phyloP scores from a whole-genome alignment of 2,113 vertebrate species.

The Accipiter virgatus region DNA sequence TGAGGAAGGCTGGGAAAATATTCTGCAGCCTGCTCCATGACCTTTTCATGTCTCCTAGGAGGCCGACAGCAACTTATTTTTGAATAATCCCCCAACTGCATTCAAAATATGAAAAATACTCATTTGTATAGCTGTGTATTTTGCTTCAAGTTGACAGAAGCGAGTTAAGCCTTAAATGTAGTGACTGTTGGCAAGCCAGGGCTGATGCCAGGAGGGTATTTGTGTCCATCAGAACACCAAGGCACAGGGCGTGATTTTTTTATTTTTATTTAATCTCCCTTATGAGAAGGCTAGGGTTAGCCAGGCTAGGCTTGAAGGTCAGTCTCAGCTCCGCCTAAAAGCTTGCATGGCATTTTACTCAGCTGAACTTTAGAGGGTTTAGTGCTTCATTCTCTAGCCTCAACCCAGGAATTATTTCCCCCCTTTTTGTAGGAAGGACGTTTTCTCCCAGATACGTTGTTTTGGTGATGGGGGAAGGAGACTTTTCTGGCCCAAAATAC shows the following conservation, averaged over 20 bases:
- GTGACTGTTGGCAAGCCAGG: not conserved
- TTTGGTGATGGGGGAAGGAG: not conserved
- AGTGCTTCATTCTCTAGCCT: not conserved
- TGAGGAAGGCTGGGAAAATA: not conserved
- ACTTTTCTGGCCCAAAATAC: not conserved
- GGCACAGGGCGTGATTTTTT: not conserved
- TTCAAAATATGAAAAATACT: not conserved
- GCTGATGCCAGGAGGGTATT: not conserved
- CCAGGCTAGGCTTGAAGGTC: not conserved
- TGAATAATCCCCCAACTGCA: not conserved
- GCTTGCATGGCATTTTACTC: not conserved
- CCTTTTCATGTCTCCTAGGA: constrained; percentile 22
- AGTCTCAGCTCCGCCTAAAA: not conserved
- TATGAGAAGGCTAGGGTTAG: not conserved
- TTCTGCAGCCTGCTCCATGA: not conserved
- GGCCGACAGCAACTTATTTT: not conserved
- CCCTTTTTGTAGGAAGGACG: not conserved
- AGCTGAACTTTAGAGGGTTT: not conserved
- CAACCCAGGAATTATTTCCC: not conserved
- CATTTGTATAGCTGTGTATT: not conserved
- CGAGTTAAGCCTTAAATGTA: not conserved
- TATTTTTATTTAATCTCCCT: not conserved
- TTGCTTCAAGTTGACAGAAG: not conserved
- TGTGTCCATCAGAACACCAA: not conserved
- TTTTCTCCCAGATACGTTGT: not conserved